These are phyloP conservation scores for Odocoileus virginianus DNA, from an alignment of 2,113 vertebrate genomes.

Conservation along the genomic window DNA sequence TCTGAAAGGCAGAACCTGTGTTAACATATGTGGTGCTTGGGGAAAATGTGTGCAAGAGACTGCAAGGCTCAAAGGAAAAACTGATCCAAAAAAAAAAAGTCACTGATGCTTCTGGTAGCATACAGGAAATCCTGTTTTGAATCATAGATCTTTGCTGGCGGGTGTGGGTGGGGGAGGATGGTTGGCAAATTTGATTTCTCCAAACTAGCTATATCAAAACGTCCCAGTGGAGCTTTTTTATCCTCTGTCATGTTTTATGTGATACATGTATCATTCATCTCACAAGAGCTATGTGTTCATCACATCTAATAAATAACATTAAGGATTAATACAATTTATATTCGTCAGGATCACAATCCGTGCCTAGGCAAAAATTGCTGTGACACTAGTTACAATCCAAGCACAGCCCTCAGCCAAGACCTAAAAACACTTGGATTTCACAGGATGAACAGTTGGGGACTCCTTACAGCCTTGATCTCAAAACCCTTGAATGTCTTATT, in stretches of 20 bases:
- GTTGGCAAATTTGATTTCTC: neutral
- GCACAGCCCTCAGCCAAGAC: neutral
- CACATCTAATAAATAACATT: neutral
- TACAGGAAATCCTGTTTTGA: constrained; percentile 41
- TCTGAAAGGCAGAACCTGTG: neutral
- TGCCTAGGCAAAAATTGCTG: neutral
- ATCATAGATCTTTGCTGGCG: neutral
- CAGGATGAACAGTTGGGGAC: neutral
- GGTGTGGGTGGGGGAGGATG: neutral
- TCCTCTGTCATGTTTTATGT: neutral
- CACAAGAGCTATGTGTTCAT: neutral
- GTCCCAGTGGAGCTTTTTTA: neutral
- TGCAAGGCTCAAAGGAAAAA: constrained; percentile 8
- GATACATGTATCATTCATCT: neutral
- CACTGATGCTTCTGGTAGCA: neutral
- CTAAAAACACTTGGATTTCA: neutral
- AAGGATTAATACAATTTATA: neutral
- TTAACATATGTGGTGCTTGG: neutral
- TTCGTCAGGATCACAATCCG: neutral
- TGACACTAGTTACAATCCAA: neutral
- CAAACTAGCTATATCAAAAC: neutral
- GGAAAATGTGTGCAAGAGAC: neutral
- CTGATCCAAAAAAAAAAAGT: neutral
- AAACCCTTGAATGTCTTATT: neutral
- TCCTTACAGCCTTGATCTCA: neutral